Evolutionary conservation across 2,888 invertebrate species (phyloP).

Genomic region (Idaea biselata): DNA sequence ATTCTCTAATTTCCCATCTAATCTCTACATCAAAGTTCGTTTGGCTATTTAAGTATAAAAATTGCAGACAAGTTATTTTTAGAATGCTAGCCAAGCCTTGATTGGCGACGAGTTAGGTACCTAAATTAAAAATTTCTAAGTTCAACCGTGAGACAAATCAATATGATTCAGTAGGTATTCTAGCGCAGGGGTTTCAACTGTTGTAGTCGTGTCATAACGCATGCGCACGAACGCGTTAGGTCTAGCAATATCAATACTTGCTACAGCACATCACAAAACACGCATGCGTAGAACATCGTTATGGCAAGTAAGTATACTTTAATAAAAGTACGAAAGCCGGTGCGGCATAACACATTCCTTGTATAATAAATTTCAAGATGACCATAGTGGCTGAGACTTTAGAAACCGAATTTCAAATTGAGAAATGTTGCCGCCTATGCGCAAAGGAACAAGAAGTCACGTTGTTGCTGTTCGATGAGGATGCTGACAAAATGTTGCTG

Average conservation of each 20-base stretch:
- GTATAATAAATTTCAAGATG: background rate
- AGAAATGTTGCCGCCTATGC: slow-evolving; percentile 83
- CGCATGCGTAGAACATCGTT: slow-evolving; percentile 52
- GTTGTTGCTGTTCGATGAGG: slow-evolving; percentile 83
- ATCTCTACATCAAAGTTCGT: no score
- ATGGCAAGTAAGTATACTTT: slow-evolving; percentile 6
- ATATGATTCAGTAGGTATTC: background rate
- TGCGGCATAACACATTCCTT: background rate
- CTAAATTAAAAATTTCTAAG: no score
- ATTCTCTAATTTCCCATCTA: no score
- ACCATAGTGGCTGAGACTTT: slow-evolving; percentile 38
- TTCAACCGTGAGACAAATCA: background rate
- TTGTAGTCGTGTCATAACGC: background rate
- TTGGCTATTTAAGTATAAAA: no score
- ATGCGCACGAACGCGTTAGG: background rate
- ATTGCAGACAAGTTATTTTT: no score
- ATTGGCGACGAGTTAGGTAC: no score
- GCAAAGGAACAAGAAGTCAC: slow-evolving; percentile 81
- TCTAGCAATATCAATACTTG: slow-evolving; percentile 46
- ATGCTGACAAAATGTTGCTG: slow-evolving; percentile 83
- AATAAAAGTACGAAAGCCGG: background rate
- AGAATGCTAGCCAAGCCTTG: no score
- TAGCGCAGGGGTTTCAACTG: background rate
- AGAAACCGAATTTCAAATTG: slow-evolving; percentile 46
- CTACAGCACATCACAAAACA: slow-evolving; percentile 45